Evolutionary conservation across 2,113 vertebrate genomes (phyloP).

Genomic region (Motacilla tschutschensis): DNA sequence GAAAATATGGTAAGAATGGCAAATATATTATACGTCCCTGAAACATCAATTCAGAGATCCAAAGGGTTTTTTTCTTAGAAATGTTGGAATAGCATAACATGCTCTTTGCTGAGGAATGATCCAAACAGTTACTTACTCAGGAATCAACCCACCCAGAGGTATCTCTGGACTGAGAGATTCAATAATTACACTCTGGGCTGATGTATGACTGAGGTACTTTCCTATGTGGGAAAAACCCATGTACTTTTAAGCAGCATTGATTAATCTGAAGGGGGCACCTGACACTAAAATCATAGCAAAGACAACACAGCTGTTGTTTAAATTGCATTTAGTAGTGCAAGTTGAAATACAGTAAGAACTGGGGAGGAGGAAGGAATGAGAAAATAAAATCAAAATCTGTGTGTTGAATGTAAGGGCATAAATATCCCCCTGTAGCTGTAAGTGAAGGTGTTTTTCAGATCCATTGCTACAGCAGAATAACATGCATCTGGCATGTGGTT

Average conservation of each 20-base stretch:
- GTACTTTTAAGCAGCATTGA: neutral
- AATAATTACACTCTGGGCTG: neutral
- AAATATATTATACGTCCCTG: neutral
- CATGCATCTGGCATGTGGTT: neutral
- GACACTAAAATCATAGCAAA: neutral
- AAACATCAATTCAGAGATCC: neutral
- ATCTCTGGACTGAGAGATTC: neutral
- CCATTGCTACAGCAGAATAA: neutral
- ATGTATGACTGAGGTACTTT: neutral
- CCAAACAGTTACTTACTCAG: neutral
- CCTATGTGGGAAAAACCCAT: neutral
- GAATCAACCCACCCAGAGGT: neutral
- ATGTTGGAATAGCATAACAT: neutral
- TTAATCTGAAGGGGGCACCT: neutral
- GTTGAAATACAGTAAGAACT: neutral
- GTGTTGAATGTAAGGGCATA: neutral
- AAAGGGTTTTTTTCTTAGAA: neutral
- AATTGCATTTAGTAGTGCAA: neutral
- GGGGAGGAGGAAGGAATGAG: neutral
- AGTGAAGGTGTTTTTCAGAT: neutral
- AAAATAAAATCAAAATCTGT: neutral
- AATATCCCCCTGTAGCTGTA: neutral
- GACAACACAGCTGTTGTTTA: neutral
- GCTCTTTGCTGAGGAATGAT: neutral
- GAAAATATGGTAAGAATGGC: constrained; percentile 47